These are phyloP conservation scores for Hippocampus mohnikei DNA, from an alignment of 2,113 vertebrate species.

Conservation along the genomic window DNA sequence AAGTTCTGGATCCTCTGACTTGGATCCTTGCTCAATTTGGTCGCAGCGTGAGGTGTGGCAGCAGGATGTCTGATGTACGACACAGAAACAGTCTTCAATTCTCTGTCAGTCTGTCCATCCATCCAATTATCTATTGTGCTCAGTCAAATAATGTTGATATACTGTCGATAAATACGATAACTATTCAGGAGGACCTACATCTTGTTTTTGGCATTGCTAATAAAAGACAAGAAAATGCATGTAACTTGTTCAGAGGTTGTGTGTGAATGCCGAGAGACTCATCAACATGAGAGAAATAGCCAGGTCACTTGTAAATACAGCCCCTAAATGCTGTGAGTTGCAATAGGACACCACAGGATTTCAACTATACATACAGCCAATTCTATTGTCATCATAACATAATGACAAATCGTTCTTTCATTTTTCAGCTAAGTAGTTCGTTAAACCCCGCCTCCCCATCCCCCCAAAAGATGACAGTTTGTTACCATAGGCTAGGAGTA, in stretches of 20 bases:
- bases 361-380: not conserved
- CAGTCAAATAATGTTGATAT: too few species aligned
- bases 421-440: not conserved
- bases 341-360: not conserved
- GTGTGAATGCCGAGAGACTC: too few species aligned
- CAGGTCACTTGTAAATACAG: not conserved
- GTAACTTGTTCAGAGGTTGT: too few species aligned
- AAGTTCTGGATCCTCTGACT: conserved; percentile 63
- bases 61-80: conserved; percentile 55
- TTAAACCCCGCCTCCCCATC: too few species aligned
- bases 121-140: not conserved
- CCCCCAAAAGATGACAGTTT: too few species aligned
- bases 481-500: too few species aligned
- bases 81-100: conserved; percentile 6
- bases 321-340: not conserved
- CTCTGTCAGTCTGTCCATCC: not conserved
- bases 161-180: too few species aligned
- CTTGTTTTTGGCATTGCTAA: too few species aligned
- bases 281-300: too few species aligned
- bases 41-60: conserved; percentile 32
- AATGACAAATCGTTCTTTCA: not conserved
- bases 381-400: not conserved
- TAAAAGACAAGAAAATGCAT: too few species aligned
- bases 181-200: too few species aligned
- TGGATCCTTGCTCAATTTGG: conserved; percentile 46